Evolutionary conservation across 2,113 vertebrate species (phyloP), one percentile per base, ranked within the genome.

Genomic region (Anthoscopus minutus): DNA sequence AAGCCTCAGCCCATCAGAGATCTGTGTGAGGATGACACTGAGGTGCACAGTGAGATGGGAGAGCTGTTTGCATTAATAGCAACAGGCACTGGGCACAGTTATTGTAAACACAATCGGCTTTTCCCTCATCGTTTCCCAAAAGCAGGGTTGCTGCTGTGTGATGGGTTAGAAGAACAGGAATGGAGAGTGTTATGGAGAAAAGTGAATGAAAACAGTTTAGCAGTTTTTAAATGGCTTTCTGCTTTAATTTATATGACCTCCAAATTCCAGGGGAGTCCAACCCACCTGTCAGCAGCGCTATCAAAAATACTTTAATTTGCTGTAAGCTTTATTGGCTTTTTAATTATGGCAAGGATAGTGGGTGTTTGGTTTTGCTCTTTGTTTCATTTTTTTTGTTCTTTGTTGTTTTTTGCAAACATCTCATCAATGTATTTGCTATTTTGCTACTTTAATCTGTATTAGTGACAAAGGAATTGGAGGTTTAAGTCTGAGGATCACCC

Each of bases 121-220:
- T 61, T 17, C 38, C 72, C 45, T 30, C 25, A 40, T 47, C 6
- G 22, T 58, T 90, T 81, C 47, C 70, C 72, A 82, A 73, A 80
- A 30, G 19, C 14, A 28, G 35, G 0, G 0, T 0, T 60, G 77
- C 56, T 40, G 45, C 33, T 45, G 2, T 3, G 38, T 22, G 24
- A 21, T 0, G 3, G 42, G 25, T 77, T 24, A 74, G 19, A 45
- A 40, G 65, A 92, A 24, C 9, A 33, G 18, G 35, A 56, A 45
- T 57, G 48, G 4, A 66, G 27, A 44, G 23, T 1, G 2, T 22
- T 10, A 14, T 18, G 11, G 11, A 31, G 44, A 42, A 12, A 9
- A 72, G 21, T 13, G 31, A 84, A 44, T 50, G 25, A 44, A 74
- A 78, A 44, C n/a, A 53, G 23, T 23, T 77, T 11, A 73, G 28